Percentiles rank a stretch among this genome's conserved stretches.
phyloP scores from a whole-genome alignment of 2,797 vertebrate genomes.

The Otolemur crassicaudatus region DNA sequence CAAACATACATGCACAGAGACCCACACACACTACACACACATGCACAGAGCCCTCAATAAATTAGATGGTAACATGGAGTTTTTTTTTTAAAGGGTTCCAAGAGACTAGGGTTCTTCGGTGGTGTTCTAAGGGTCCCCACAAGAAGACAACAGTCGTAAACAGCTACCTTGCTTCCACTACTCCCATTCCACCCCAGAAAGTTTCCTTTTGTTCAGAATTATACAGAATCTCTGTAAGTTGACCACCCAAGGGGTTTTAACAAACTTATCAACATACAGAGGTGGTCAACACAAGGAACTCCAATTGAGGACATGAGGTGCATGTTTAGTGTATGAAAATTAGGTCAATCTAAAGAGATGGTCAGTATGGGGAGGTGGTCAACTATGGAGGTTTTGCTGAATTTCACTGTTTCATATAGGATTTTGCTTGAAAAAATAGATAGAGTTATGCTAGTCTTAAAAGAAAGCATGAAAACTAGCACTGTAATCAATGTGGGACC shows the following conservation, averaged over 20 bases:
- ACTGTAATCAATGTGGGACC: rapidly evolving
- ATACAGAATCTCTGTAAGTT: too few relatives aligned
- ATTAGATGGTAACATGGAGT: too few relatives aligned
- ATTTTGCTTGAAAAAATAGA: background rate
- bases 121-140: background rate
- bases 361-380: too few relatives aligned
- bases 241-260: too few relatives aligned
- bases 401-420: background rate
- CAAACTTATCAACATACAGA: too few relatives aligned
- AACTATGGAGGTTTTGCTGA: too few relatives aligned
- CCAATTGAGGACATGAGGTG: too few relatives aligned
- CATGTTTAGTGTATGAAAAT: too few relatives aligned
- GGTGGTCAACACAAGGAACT: too few relatives aligned
- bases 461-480: background rate
- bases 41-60: background rate
- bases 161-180: rapidly evolving
- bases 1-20: background rate
- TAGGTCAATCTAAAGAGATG: too few relatives aligned
- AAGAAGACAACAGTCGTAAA: background rate
- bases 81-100: background rate
- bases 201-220: background rate
- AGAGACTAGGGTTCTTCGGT: background rate
- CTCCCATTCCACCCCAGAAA: background rate
- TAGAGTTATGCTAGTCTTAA: background rate
- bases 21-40: background rate